A percentile compares a stretch with the other conserved stretches of the same genome.
These are phyloP conservation scores for Drosophila infuscata DNA, from an alignment of 2,888 invertebrate species.

Conservation along the genomic window DNA sequence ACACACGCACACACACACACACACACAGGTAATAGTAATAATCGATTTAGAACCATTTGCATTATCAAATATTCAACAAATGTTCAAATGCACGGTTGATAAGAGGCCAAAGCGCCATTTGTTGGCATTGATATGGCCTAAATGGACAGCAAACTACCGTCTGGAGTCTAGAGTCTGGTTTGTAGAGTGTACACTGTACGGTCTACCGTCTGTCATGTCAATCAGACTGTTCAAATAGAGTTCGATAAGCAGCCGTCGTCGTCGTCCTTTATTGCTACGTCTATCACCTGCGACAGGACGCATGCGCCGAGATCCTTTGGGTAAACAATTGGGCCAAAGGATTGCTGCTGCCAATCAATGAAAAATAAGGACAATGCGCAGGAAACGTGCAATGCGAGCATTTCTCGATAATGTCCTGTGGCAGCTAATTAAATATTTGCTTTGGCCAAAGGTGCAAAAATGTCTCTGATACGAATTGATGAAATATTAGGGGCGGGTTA, in stretches of 20 bases:
- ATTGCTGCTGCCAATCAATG: slow-evolving; percentile 55
- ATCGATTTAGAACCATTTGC: slow-evolving; percentile 31
- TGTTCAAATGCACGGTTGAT: slow-evolving; percentile 16
- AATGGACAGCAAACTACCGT: slow-evolving; percentile 35
- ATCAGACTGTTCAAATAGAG: slow-evolving; percentile 56
- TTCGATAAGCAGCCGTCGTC: slow-evolving; percentile 69
- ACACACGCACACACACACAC: slow-evolving; percentile 4
- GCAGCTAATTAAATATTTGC: slow-evolving; percentile 79
- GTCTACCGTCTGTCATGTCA: slow-evolving; percentile 49
- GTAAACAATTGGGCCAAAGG: slow-evolving; percentile 67
- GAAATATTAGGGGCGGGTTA: slow-evolving; percentile 69
- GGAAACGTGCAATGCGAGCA: slow-evolving; percentile 47
- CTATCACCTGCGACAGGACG: slow-evolving; percentile 73
- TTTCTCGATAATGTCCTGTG: slow-evolving; percentile 41
- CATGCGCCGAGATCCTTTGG: slow-evolving; percentile 68
- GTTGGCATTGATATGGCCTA: slow-evolving; percentile 24
- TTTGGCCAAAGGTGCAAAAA: slow-evolving; percentile 73
- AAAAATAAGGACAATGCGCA: slow-evolving; percentile 22
- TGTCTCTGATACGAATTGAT: slow-evolving; percentile 59
- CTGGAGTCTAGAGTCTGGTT: slow-evolving; percentile 17
- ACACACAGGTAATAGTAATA: slow-evolving; percentile 39
- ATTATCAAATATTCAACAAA: slow-evolving; percentile 38
- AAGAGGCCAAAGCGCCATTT: slow-evolving; percentile 26
- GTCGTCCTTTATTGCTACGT: slow-evolving; percentile 35
- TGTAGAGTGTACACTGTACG: slow-evolving; percentile 11